These are phyloP conservation scores for Microtus ochrogaster DNA, from an alignment of 2,113 vertebrate genomes.

Conservation along the genomic window DNA sequence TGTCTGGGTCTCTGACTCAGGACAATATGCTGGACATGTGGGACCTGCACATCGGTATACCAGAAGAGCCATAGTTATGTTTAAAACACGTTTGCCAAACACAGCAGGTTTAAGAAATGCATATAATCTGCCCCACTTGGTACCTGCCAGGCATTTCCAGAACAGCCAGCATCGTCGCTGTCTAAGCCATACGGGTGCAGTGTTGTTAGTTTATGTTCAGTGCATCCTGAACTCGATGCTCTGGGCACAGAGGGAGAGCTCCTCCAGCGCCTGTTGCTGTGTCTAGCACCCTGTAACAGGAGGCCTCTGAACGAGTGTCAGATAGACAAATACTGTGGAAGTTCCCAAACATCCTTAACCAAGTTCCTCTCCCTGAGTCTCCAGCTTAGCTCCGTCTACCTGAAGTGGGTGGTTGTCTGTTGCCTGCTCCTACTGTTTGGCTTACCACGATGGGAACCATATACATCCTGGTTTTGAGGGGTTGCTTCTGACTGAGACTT, in stretches of 20 bases:
- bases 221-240: not conserved
- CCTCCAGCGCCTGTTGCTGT: not conserved
- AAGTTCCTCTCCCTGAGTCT: not conserved
- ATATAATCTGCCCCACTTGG: no score
- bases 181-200: fast-evolving
- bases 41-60: no score
- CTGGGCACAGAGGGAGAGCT: not conserved
- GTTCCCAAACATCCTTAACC: not conserved
- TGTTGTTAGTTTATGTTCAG: not conserved
- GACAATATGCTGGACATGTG: not conserved
- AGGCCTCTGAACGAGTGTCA: not conserved
- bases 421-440: not conserved
- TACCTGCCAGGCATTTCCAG: not conserved
- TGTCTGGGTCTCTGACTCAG: not conserved
- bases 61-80: not conserved
- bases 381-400: fast-evolving
- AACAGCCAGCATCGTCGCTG: fast-evolving
- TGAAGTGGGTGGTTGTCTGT: not conserved
- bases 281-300: not conserved
- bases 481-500: not conserved
- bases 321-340: no score
- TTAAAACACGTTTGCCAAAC: not conserved
- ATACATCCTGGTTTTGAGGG: not conserved
- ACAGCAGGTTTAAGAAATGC: not conserved
- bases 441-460: not conserved